Base-by-base conservation (phyloP, 2,888 invertebrate genomes). In the Choreutis nemorana region DNA sequence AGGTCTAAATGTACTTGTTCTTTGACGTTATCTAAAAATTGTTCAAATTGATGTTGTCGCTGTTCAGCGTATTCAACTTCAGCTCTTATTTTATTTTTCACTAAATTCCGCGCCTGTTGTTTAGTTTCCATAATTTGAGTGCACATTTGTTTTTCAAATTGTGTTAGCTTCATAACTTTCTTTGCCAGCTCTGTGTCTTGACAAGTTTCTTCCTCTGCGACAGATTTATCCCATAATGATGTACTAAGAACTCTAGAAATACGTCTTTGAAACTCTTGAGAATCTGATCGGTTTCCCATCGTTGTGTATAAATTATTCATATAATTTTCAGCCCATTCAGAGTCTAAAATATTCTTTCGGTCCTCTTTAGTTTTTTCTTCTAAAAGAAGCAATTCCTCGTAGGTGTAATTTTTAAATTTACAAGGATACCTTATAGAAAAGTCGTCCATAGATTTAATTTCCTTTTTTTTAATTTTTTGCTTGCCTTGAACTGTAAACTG, bases 101-200 rank as follows among this genome's bases (percentile, higher is more conserved):
- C 52, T 38, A 87, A 70, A 37, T 77, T 70, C 22, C 81, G 71
- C 20, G 81, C 82, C 41, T 85, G 81, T 27, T 82, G 71, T 30
- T 83, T 81, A 0, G 85, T 79, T 51, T 85, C 83, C 56, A 81
- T 81, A 33, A 87, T 61, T 59, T 85, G 84, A 20, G 81, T 80
- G 26, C 82, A 72, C 67, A 87, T 83, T 55, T 83, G 83, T 50
- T 86, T 87, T 46, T 87, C 87, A 51, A 83, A 86, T 24, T 80
- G 68, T 1, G 86, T 84, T 34, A 86, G 73, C 44, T 83, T 82
- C 51, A 85, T 55, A 3, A 86, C 72, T 42, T 82, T 83, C 31
- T 71, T 71, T 0, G 81, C 77, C 7, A 86, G 58, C 8, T 72
- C 62, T 23, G 61, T 58, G 37, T 84, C 81, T 14, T 81, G 55